Percentiles rank a stretch among this genome's conserved stretches.
Evolutionary conservation across 2,888 invertebrate species (phyloP).

Genomic region (Anthoptus insignis): DNA sequence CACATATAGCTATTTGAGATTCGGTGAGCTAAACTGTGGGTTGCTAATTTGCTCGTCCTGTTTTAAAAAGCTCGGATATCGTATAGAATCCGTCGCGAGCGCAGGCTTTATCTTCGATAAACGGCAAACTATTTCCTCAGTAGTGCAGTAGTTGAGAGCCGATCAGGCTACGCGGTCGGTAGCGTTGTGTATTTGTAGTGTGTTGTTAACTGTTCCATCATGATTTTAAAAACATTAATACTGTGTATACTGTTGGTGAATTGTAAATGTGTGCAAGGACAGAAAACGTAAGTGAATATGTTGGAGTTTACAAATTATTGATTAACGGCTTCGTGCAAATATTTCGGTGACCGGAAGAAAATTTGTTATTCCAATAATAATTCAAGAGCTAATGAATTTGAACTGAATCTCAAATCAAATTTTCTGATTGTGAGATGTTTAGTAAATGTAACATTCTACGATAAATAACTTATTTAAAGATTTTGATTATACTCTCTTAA

Average conservation of each 20-base stretch:
- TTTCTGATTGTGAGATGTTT: too few relatives aligned
- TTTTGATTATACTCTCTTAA: too few relatives aligned
- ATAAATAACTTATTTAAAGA: too few relatives aligned
- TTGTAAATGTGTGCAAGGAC: slow-evolving; percentile 62
- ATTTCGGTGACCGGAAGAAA: slow-evolving; percentile 2
- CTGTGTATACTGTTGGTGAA: slow-evolving; percentile 59
- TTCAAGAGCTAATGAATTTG: slow-evolving; percentile 5
- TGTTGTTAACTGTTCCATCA: slow-evolving; percentile 68
- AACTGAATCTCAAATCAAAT: neutral
- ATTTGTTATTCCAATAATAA: slow-evolving; percentile 4
- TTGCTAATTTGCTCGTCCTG: slow-evolving; percentile 56
- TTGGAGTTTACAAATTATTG: neutral
- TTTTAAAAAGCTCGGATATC: slow-evolving; percentile 68
- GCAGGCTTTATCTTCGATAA: slow-evolving; percentile 64
- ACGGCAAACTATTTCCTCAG: slow-evolving; percentile 58
- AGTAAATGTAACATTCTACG: too few relatives aligned
- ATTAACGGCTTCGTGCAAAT: neutral
- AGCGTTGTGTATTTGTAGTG: slow-evolving; percentile 59
- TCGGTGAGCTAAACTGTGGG: slow-evolving; percentile 55
- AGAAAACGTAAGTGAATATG: slow-evolving; percentile 68
- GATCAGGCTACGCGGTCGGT: slow-evolving; percentile 73
- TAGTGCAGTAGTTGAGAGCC: slow-evolving; percentile 71
- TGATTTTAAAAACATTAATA: slow-evolving; percentile 67
- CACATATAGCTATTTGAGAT: slow-evolving; percentile 49
- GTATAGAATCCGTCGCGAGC: slow-evolving; percentile 56